These are phyloP conservation scores for Altica lythri DNA, from an alignment of 2,888 invertebrate species.

Conservation along the genomic window DNA sequence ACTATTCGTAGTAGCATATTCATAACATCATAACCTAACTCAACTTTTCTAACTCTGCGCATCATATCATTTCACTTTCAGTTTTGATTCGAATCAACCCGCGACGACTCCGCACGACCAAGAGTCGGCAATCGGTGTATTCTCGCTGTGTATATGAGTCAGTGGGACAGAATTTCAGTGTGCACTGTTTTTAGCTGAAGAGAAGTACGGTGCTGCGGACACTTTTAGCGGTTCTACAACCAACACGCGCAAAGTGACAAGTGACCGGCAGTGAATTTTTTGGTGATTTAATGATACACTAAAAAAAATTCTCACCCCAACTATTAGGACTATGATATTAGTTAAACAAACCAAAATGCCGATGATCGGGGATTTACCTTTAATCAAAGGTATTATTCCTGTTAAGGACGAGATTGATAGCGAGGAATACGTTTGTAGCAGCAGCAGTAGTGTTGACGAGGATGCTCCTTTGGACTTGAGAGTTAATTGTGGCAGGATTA, in stretches of 20 bases:
- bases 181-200: slow-evolving; percentile 34
- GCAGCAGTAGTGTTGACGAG: slow-evolving; percentile 38
- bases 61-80: slow-evolving; percentile 44
- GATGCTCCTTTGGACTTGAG: slow-evolving; percentile 76
- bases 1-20: slow-evolving; percentile 32
- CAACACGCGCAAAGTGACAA: too few species aligned
- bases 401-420: slow-evolving; percentile 45
- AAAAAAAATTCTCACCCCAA: too few species aligned
- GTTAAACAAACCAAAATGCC: slow-evolving; percentile 45
- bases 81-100: slow-evolving; percentile 37
- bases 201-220: slow-evolving; percentile 33
- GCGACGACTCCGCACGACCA: slow-evolving; percentile 41
- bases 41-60: slow-evolving; percentile 47
- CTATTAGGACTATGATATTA: slow-evolving; percentile 41
- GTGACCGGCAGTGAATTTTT: too few species aligned
- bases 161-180: slow-evolving; percentile 65
- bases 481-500: slow-evolving; percentile 62
- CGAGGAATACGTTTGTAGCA: slow-evolving; percentile 41
- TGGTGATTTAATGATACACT: too few species aligned
- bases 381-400: slow-evolving; percentile 37
- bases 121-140: background rate
- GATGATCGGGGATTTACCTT: slow-evolving; percentile 40
- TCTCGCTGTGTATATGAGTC: slow-evolving; percentile 62
- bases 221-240: too few species aligned
- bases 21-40: slow-evolving; percentile 50